Evolutionary conservation across 2,888 invertebrate genomes (phyloP), one percentile per base, ranked within the genome.

Genomic region (Andrena chrysosceles): DNA sequence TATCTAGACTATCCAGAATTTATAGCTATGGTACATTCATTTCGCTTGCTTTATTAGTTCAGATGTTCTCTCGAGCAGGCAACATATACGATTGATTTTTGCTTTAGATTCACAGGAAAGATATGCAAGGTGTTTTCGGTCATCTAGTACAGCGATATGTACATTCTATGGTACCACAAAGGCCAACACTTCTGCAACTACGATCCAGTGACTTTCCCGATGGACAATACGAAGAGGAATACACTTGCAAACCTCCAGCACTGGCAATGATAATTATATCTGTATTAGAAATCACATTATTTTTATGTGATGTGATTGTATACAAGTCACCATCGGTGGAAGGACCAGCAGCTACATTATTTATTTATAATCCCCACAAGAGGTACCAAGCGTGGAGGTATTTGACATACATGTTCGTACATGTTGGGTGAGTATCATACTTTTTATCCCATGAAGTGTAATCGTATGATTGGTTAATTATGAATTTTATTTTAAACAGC

Each of bases 401-500:
- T 93, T 90, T 99, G 66, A 97, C 98, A 0, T 99, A 99, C 93
- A 99, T 99, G 98, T 97, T 99, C 93, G 98, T 99, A 31, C 99
- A 99, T 94, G 97, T 98, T 83, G 98, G 98, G 97, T 97, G 93
- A 95, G 96, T 92, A 73, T 69, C 54, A 3, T 33, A 2, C 10
- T 7, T 35, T 66, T 59, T 26, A 2, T 23, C 42, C 63, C 13
- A 0, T 1, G 0, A 8, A 6, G 13, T 1, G 5, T 29, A 0
- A 8, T 64, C 26, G 20, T 20, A 10, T 1, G 0, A 33, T 42
- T 2, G 48, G 70, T 16, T 54, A 52, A 77, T 60, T 7, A 7
- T 16, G 7, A 60, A 2, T 23, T 26, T 80, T 77, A 20, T 66
- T 35, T 78, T 70, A 0, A 92, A 31, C 95, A 98, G 98, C 69